Percentiles rank a stretch among this genome's conserved stretches.
These are phyloP conservation scores for Escarpia spicata DNA, from an alignment of 2,888 invertebrate species.

Conservation along the genomic window DNA sequence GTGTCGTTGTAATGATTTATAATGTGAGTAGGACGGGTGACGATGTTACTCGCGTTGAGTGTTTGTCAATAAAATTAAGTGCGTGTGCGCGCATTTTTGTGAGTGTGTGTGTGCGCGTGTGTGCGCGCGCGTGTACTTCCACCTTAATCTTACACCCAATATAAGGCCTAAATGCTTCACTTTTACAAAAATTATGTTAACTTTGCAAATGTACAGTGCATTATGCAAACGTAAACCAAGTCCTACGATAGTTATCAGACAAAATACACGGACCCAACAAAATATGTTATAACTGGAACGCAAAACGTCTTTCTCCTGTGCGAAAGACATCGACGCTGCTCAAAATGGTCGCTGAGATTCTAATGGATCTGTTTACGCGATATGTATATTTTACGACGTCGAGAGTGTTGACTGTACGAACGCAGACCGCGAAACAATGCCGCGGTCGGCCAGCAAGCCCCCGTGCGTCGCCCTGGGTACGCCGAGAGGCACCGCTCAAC, in stretches of 20 bases:
- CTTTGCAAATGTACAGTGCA: neutral
- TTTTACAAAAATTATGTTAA: neutral
- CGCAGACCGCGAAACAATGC: neutral
- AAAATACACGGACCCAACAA: neutral
- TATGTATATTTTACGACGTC: neutral
- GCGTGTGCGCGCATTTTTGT: neutral
- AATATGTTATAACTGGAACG: too few relatives aligned
- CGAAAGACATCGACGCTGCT: neutral
- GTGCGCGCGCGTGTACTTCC: neutral
- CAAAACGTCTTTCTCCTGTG: neutral
- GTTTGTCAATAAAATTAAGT: neutral
- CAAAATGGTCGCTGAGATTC: neutral
- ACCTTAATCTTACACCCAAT: too few relatives aligned
- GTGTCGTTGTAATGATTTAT: neutral
- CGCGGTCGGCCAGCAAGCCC: neutral
- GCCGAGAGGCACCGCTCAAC: neutral
- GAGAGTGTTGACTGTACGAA: neutral
- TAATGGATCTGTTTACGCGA: neutral
- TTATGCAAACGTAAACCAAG: neutral
- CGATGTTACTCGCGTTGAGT: neutral
- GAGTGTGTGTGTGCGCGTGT: neutral
- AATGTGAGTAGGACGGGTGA: neutral
- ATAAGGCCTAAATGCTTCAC: neutral
- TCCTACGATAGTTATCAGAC: neutral
- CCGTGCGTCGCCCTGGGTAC: neutral